Evolutionary conservation across 2,113 vertebrate species (phyloP).

Genomic region (Bothrops jararaca): DNA sequence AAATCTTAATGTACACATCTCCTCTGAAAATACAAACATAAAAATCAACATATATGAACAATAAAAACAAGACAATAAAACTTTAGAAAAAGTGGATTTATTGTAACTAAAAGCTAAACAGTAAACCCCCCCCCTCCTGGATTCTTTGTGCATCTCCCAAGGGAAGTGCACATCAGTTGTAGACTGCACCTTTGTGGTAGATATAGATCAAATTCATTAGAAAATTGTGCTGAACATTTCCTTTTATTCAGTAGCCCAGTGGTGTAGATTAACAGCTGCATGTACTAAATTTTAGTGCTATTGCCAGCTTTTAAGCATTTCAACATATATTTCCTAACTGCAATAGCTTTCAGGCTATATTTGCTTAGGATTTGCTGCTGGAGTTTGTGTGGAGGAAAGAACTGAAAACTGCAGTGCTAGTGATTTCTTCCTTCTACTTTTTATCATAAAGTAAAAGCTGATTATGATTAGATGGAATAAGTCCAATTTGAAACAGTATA

Average conservation of each 20-base stretch:
- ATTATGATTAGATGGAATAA: constrained; percentile 46
- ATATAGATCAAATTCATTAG: background rate
- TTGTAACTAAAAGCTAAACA: background rate
- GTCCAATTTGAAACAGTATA: constrained; percentile 20
- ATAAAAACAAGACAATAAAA: background rate
- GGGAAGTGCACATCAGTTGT: background rate
- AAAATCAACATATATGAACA: background rate
- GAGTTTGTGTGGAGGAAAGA: constrained; percentile 50
- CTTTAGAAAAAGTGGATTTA: background rate
- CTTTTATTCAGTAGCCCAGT: background rate
- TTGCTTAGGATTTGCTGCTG: constrained; percentile 39
- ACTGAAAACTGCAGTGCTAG: constrained; percentile 49
- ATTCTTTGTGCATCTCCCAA: background rate
- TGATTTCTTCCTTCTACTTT: constrained; percentile 59
- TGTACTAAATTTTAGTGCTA: background rate
- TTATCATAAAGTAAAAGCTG: constrained; percentile 46
- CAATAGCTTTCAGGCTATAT: constrained; percentile 27
- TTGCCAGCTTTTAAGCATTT: constrained; percentile 12
- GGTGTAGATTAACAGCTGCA: constrained; percentile 1
- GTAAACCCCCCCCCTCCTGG: background rate
- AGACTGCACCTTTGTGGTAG: background rate
- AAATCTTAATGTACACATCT: background rate
- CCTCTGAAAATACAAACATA: background rate
- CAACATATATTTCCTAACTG: constrained; percentile 26
- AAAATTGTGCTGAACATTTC: background rate